Percentiles rank a stretch among this genome's conserved stretches.
Conservation (phyloP, 2,888 invertebrate genomes). For the Platycnemis pennipes region DNA sequence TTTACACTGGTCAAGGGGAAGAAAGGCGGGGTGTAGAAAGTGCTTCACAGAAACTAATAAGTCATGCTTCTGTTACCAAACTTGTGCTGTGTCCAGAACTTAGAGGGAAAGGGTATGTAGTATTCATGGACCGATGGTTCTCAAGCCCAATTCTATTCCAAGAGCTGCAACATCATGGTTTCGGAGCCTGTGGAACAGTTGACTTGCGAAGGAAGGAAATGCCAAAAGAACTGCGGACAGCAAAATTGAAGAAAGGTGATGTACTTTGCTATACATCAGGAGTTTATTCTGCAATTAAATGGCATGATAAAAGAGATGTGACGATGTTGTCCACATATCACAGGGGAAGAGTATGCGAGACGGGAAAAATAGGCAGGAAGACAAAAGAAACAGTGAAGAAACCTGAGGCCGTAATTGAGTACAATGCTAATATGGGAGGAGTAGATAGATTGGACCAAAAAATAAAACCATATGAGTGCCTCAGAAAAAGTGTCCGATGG, state of each 20-base stretch:
- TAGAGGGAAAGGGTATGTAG: background rate
- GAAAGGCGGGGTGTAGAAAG: background rate
- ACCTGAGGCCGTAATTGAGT: constrained; percentile 74
- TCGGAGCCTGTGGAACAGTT: background rate
- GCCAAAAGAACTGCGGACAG: background rate
- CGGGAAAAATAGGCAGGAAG: too few relatives aligned
- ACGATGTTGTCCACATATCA: too few relatives aligned
- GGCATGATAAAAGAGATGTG: background rate
- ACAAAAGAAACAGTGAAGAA: constrained; percentile 74
- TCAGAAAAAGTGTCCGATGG: constrained; percentile 1
- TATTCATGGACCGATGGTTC: background rate
- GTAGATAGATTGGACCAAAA: background rate
- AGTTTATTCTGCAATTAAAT: background rate
- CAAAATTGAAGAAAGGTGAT: background rate
- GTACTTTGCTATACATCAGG: background rate
- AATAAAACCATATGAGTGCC: background rate
- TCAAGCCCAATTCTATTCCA: background rate
- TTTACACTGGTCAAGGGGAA: background rate
- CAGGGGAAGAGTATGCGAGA: too few relatives aligned
- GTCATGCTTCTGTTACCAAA: too few relatives aligned
- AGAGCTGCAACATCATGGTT: background rate
- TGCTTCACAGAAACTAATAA: background rate
- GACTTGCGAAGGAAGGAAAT: background rate
- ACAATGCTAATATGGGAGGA: too few relatives aligned
- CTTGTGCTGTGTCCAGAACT: too few relatives aligned